Percentiles rank a stretch among this genome's conserved stretches.
Evolutionary conservation across 1,140 invertebrate species (phyloP).

Genomic region (Diorhabda sublineata): DNA sequence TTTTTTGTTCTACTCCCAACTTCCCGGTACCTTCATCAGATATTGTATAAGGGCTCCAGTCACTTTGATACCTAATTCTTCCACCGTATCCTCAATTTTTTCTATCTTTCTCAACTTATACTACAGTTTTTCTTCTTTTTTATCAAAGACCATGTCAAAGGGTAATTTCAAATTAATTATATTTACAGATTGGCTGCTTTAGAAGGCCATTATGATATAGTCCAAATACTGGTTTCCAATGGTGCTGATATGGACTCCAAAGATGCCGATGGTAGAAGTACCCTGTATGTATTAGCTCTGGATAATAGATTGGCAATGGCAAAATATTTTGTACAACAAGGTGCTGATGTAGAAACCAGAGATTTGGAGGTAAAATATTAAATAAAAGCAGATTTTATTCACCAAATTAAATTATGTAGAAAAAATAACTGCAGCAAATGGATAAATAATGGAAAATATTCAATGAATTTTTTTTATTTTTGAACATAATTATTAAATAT

Average conservation of each 20-base stretch:
- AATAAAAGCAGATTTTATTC: too few species aligned
- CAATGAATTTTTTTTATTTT: too few species aligned
- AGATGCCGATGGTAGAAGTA: constrained; percentile 89
- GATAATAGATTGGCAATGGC: constrained; percentile 86
- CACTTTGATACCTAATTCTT: too few species aligned
- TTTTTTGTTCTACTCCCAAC: too few species aligned
- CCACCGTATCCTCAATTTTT: too few species aligned
- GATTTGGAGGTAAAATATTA: constrained; percentile 70
- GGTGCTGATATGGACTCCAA: constrained; percentile 85
- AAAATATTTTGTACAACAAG: constrained; percentile 73
- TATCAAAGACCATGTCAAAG: too few species aligned
- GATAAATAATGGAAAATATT: neutral
- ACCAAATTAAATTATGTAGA: neutral
- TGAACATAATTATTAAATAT: too few species aligned
- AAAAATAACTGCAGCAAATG: too few species aligned
- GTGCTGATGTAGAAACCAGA: constrained; percentile 78
- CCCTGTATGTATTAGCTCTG: constrained; percentile 85
- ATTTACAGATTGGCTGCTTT: constrained; percentile 68
- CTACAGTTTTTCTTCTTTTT: too few species aligned
- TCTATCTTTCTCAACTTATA: too few species aligned
- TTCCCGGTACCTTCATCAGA: too few species aligned
- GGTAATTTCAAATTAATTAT: constrained; percentile 12
- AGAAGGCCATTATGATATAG: constrained; percentile 81
- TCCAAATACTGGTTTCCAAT: constrained; percentile 65
- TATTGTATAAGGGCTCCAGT: too few species aligned